These are phyloP conservation scores for Periophthalmus modestus DNA, from an alignment of 2,113 vertebrate species.

Conservation along the genomic window DNA sequence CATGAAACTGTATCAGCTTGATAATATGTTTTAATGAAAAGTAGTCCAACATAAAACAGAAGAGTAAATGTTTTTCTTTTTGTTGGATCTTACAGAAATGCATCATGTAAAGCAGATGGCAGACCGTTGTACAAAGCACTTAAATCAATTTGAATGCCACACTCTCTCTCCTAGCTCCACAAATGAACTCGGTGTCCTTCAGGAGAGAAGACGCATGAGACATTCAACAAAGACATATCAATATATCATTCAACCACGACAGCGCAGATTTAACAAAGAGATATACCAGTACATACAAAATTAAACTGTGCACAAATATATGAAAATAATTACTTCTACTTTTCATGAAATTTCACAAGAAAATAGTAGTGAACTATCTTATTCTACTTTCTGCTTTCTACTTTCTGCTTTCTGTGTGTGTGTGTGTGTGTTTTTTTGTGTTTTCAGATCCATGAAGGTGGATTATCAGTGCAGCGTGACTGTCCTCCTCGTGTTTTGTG, in stretches of 20 bases:
- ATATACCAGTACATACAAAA: no score
- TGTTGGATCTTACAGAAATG: background rate
- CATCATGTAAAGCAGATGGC: slow-evolving; percentile 3
- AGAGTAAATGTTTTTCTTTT: background rate
- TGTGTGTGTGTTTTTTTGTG: slow-evolving; percentile 42
- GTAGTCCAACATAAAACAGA: background rate
- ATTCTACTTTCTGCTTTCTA: slow-evolving; percentile 31
- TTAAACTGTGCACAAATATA: no score
- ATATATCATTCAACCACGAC: background rate
- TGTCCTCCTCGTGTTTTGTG: slow-evolving; percentile 41
- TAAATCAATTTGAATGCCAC: background rate
- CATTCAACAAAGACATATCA: background rate
- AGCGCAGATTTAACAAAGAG: background rate
- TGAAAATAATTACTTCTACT: no score
- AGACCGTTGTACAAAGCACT: slow-evolving; percentile 7
- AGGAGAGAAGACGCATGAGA: background rate
- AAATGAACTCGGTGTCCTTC: slow-evolving; percentile 8
- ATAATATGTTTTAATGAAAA: slow-evolving; percentile 8
- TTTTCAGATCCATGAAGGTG: slow-evolving; percentile 51
- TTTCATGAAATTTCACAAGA: no score
- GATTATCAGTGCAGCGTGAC: slow-evolving; percentile 55
- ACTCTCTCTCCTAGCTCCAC: background rate
- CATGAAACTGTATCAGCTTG: slow-evolving; percentile 12
- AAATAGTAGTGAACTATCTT: background rate
- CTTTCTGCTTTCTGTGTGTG: slow-evolving; percentile 20